Base-by-base conservation (phyloP, 2,888 invertebrate genomes). In the Rosalia funebris region DNA sequence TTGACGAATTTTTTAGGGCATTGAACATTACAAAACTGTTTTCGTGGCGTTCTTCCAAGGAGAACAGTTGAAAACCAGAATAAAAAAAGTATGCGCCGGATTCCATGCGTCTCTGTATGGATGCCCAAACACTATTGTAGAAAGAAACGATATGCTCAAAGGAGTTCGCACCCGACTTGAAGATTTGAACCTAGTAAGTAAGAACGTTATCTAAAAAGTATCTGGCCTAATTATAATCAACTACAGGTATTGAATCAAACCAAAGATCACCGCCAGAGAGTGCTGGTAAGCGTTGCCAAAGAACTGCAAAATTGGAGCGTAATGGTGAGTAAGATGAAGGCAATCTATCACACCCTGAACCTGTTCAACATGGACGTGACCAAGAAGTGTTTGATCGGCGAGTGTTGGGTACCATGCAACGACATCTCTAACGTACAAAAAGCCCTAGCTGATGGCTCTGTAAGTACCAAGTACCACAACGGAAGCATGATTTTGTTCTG, bases 51-150 rank as follows among this genome's bases (percentile, higher is more conserved):
- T 91, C 85, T 91, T 91, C 85, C 92, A 96, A 91, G 96, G 96
- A 44, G 95, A 96, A 72, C 94, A 95, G 76, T 84, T 96, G 55
- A 95, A 95, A 83, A 88, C 89, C 0, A 88, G 94, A 68, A 94
- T 96, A 63, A 94, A 93, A 84, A 96, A 96, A 82, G 94, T 96
- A 41, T 96, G 95, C 83, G 91, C 93, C 68, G 96, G 96, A 1
- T 96, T 95, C 83, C 92, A 95, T 73, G 96, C 96, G 1, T 93
- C 94, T 1, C 83, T 96, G 63, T 96, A 96, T 83, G 95, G 95
- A 0, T 96, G 96, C 79, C 96, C 96, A 0, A 94, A 92, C 62
- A 91, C 91, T 32, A 89, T 91, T 69, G 85, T 87, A 12, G 96
- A 96, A 77, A 84, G 96, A 31, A 85, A 91, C 67, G 95, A 96